Conservation (phyloP, 2,113 vertebrate genomes). For the Odocoileus hemionus region DNA sequence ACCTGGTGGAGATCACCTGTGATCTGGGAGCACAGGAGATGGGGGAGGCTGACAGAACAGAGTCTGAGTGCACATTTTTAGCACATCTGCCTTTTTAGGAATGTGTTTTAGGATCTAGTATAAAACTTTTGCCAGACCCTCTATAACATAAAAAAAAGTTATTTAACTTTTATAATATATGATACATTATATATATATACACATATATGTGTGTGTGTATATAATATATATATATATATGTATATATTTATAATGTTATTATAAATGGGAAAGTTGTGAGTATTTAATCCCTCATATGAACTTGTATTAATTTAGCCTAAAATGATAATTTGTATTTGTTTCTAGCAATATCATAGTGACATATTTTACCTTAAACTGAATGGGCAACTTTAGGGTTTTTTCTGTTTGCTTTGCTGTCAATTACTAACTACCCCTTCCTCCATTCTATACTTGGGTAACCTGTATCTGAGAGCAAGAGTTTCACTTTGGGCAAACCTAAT, state of each 20-base stretch:
- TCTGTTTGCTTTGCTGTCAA: neutral
- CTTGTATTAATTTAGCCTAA: neutral
- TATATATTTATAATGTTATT: neutral
- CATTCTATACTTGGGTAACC: neutral
- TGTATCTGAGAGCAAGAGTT: neutral
- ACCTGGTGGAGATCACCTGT: too few relatives aligned
- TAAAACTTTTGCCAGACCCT: neutral
- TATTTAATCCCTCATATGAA: neutral
- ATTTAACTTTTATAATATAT: neutral
- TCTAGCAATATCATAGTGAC: neutral
- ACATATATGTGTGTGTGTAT: too few relatives aligned
- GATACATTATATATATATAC: neutral
- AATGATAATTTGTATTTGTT: neutral
- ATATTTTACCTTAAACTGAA: neutral
- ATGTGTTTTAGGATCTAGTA: neutral
- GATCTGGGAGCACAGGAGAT: neutral
- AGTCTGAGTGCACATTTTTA: too few relatives aligned
- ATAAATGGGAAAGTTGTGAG: neutral
- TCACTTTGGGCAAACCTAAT: neutral
- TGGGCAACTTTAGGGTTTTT: neutral
- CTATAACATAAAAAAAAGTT: neutral
- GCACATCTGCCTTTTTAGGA: neutral
- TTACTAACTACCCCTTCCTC: neutral
- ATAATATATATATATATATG: neutral
- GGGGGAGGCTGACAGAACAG: neutral